phyloP scores from a whole-genome alignment of 2,113 vertebrate genomes.

The Cyanoliseus patagonus region DNA sequence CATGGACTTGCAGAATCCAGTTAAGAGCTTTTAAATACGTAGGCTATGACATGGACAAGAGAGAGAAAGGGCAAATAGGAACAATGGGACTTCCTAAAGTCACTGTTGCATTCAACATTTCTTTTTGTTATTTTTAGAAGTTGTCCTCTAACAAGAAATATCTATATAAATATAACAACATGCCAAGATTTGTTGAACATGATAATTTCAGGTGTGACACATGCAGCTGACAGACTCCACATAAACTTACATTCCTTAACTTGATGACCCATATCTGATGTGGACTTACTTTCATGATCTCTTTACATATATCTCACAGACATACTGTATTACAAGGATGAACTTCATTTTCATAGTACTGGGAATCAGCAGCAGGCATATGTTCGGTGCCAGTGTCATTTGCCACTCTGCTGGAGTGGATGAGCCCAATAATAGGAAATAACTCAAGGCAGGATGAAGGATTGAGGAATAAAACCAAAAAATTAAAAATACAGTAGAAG shows the following conservation, averaged over 20 bases:
- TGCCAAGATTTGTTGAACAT: neutral
- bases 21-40: neutral
- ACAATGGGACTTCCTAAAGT: neutral
- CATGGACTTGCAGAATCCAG: neutral
- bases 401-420: neutral
- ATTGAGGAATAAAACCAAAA: neutral
- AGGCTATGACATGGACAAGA: accelerated
- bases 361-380: neutral
- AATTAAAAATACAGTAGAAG: neutral
- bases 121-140: neutral
- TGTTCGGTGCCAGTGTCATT: neutral
- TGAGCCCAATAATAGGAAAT: neutral
- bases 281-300: neutral
- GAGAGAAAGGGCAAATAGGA: neutral
- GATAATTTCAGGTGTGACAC: neutral
- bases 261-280: neutral
- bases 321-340: neutral
- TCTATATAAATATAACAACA: neutral
- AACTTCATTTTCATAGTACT: neutral
- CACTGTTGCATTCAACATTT: neutral
- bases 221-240: neutral
- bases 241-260: neutral
- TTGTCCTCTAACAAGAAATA: neutral
- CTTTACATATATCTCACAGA: neutral
- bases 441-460: neutral